Conservation (phyloP, 2,888 invertebrate genomes). For the Drosophila anomelani region DNA sequence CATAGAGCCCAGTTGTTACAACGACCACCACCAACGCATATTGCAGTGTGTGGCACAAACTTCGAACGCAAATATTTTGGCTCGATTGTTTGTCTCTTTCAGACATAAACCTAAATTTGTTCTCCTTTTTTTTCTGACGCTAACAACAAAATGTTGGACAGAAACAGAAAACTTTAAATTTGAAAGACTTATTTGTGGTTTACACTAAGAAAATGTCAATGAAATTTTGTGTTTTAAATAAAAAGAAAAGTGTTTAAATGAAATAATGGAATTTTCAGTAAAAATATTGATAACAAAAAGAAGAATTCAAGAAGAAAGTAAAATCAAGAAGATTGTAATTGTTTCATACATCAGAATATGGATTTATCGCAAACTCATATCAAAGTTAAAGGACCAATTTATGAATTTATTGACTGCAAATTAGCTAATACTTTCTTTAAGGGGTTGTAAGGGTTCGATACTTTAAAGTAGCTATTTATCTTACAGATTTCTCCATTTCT, state of each 20-base stretch:
- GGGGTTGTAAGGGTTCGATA: no score
- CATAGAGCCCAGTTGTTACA: neutral
- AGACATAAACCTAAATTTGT: slow-evolving; percentile 22
- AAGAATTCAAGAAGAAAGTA: no score
- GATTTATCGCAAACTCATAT: neutral
- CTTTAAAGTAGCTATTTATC: no score
- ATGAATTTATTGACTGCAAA: neutral
- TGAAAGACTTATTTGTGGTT: neutral
- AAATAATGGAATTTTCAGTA: neutral
- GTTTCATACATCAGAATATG: neutral
- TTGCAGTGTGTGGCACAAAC: slow-evolving; percentile 3
- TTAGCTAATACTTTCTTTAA: no score
- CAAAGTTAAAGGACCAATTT: neutral
- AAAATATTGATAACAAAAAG: no score
- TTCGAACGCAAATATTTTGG: slow-evolving; percentile 49
- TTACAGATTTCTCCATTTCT: no score
- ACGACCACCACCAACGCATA: slow-evolving; percentile 1
- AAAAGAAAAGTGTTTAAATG: no score
- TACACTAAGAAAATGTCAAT: neutral
- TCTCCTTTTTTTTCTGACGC: slow-evolving; percentile 4
- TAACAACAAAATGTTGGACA: slow-evolving; percentile 8
- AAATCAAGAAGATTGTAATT: no score
- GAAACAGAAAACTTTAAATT: slow-evolving; percentile 37
- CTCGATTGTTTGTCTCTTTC: slow-evolving; percentile 40
- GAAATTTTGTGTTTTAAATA: neutral